These are phyloP conservation scores for Potorous gilbertii DNA, from an alignment of 2,797 vertebrate genomes.

Conservation along the genomic window DNA sequence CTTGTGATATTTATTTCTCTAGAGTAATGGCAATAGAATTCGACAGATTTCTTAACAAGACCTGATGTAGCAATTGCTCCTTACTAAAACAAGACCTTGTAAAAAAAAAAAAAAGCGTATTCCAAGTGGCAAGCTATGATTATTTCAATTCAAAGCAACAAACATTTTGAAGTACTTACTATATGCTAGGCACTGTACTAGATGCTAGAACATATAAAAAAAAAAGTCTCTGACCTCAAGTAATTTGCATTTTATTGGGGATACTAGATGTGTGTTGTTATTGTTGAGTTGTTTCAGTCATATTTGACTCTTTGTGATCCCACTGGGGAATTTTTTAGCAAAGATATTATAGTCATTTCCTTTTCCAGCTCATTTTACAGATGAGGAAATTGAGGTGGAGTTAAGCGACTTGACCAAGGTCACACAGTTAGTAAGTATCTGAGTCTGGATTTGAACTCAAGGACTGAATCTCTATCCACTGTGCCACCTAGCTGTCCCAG, in stretches of 20 bases:
- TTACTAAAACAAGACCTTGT: background rate
- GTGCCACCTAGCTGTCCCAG: background rate
- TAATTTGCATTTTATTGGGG: background rate
- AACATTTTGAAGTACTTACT: background rate
- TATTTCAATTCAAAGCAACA: background rate
- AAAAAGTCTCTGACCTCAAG: background rate
- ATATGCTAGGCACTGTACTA: background rate
- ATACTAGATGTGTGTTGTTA: background rate
- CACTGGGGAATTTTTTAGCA: background rate
- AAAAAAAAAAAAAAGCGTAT: background rate
- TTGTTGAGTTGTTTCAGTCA: background rate
- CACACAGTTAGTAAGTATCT: background rate
- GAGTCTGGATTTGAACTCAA: background rate
- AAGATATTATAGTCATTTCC: too few relatives aligned
- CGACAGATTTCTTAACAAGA: background rate
- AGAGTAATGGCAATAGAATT: background rate
- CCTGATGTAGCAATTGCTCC: background rate
- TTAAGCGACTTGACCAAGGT: background rate
- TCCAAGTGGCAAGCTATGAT: background rate
- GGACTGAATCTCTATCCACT: too few relatives aligned
- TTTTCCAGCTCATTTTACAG: background rate
- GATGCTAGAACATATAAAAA: background rate
- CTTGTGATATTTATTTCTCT: background rate
- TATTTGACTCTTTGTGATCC: background rate
- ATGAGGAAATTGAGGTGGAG: background rate